Evolutionary conservation across 2,113 vertebrate species (phyloP).

Genomic region (Ellobius talpinus): DNA sequence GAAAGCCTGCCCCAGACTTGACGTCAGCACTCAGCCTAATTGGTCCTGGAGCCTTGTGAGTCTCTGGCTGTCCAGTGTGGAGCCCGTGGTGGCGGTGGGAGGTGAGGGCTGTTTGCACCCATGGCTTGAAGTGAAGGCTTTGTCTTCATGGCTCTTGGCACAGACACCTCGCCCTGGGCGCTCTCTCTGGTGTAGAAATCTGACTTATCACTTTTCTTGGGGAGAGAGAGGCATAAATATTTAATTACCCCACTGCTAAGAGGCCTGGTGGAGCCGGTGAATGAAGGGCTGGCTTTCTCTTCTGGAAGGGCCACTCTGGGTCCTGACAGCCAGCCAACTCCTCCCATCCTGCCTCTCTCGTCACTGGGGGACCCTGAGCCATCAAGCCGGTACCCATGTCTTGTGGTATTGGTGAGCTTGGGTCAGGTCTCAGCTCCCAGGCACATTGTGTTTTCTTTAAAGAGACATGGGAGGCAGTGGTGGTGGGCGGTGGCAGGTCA

Average conservation of each 20-base stretch:
- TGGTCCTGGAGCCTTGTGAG: conserved; percentile 95
- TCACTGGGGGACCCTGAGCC: background rate
- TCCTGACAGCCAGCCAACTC: background rate
- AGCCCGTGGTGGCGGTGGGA: conserved; percentile 88
- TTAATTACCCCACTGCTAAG: conserved; percentile 76
- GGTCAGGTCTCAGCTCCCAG: background rate
- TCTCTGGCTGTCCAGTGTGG: conserved; percentile 90
- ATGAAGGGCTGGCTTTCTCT: conserved; percentile 72
- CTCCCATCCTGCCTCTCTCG: background rate
- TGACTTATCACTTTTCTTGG: conserved; percentile 77
- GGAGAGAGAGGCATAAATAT: conserved; percentile 51
- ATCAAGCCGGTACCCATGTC: background rate
- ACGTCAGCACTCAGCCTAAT: conserved; percentile 95
- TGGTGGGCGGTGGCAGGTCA: background rate
- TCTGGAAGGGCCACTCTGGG: conserved; percentile 46
- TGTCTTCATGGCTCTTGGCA: conserved; percentile 51
- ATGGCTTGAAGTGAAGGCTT: conserved; percentile 77
- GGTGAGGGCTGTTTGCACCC: conserved; percentile 86
- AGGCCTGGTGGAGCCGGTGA: conserved; percentile 60
- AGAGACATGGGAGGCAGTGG: background rate
- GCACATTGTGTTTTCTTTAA: conserved; percentile 1
- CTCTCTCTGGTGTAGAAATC: conserved; percentile 18
- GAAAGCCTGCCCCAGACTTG: conserved; percentile 89
- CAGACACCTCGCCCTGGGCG: conserved; percentile 64
- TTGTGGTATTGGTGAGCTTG: background rate